Percentiles rank a stretch among this genome's conserved stretches.
These are phyloP conservation scores for Phallusia fumigata DNA, from an alignment of 23 tunicate species.

Conservation along the genomic window DNA sequence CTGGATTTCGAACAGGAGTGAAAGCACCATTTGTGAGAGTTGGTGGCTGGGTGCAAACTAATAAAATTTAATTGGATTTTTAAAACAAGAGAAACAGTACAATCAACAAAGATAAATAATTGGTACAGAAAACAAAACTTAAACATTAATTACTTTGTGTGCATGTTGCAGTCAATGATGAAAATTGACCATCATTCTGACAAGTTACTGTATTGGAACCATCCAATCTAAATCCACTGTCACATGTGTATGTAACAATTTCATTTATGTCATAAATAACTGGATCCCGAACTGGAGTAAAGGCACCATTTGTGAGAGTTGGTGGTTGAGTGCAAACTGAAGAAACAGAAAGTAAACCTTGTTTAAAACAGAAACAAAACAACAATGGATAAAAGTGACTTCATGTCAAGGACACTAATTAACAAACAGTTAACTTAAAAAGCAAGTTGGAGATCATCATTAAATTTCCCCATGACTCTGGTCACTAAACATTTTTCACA, in stretches of 20 bases:
- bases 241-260: conserved; percentile 14
- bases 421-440: too few relatives aligned
- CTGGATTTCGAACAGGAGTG: not conserved
- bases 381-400: too few relatives aligned
- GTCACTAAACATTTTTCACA: too few relatives aligned
- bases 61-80: not conserved
- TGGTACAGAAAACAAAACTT: too few relatives aligned
- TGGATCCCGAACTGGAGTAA: conserved; percentile 1
- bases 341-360: too few relatives aligned
- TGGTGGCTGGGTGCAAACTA: conserved; percentile 4
- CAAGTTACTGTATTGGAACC: not conserved
- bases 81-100: too few relatives aligned
- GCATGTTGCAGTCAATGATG: not conserved
- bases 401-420: too few relatives aligned
- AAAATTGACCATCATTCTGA: conserved; percentile 3
- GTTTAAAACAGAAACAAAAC: too few relatives aligned
- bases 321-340: not conserved
- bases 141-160: not conserved
- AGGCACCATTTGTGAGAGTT: conserved; percentile 9
- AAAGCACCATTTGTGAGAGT: conserved; percentile 5
- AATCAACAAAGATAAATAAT: too few relatives aligned
- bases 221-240: not conserved
- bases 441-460: too few relatives aligned
- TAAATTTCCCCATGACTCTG: too few relatives aligned
- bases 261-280: conserved; percentile 12